Evolutionary conservation across 2,113 vertebrate genomes (phyloP), one percentile per base, ranked within the genome.

Genomic region (Sinocyclocheilus grahami): DNA sequence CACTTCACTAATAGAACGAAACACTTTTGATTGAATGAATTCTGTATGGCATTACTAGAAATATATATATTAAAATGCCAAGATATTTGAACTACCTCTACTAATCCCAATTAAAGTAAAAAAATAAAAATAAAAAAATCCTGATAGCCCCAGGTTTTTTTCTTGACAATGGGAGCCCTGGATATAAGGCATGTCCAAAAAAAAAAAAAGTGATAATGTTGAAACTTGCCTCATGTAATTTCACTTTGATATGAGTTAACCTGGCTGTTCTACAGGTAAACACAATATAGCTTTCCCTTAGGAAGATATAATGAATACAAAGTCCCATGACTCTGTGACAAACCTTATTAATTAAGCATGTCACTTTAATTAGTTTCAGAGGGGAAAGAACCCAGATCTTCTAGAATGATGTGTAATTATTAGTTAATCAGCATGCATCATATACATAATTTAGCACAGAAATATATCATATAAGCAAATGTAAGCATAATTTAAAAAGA

Each of bases 341-440:
- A 67, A 69, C 53, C 20, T 51, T 84, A 88, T 89, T 60, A 90
- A 88, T 89, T 60, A 90, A 84, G 89, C 84, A 84, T 14, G 14
- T 78, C 3, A 1, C 22, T 13, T 69, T 93, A 92, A 93, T 94
- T 92, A 91, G 89, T 92, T 92, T 92, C 90, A 88, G 3, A 78
- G 91, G 92, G 90, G 80, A 62, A 58, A 27, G 30, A 67, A 46
- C 67, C 37, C 18, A 55, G 37, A 72, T 18, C 82, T 76, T 53
- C 62, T 60, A 55, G 60, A 81, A 78, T 46, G 2, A 65, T n/a
- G 11, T n/a, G 46, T 6, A 18, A 14, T 84, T 53, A 62, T 75
- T 42, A 76, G 55, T 63, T 76, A 76, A 48, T 76, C 16, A 18
- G 55, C 11, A 9, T 1, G 22, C 33, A 63, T 63, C 39, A 65